Evolutionary conservation across 1,140 invertebrate species (phyloP).

Genomic region (Pteromalus puparum): DNA sequence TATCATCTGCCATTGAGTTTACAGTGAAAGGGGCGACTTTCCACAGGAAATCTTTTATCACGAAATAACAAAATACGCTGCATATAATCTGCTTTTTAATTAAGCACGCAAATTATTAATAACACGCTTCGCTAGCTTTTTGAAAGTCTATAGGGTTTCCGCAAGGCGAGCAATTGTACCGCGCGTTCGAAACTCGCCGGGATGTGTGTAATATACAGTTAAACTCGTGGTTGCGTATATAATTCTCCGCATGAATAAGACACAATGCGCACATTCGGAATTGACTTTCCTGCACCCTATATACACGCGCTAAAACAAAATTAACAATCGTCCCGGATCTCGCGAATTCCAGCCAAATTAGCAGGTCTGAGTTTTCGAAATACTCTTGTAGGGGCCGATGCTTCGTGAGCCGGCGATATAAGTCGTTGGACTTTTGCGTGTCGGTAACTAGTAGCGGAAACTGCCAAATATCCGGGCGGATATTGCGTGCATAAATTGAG

Average conservation of each 20-base stretch:
- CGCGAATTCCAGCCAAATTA: no score
- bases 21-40: background rate
- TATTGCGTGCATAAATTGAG: constrained; percentile 54
- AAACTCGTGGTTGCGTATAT: no score
- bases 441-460: background rate
- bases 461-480: constrained; percentile 55
- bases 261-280: no score
- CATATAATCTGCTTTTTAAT: background rate
- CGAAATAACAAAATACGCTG: background rate
- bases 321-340: no score
- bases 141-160: background rate
- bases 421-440: background rate
- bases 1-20: no score
- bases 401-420: background rate
- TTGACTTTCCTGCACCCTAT: no score
- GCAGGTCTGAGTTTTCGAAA: no score
- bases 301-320: no score
- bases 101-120: constrained; percentile 10
- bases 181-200: no score
- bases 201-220: background rate
- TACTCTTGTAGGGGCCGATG: no score
- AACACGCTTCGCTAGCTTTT: background rate
- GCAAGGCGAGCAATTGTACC: background rate
- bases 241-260: no score
- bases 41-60: background rate